phyloP scores from a whole-genome alignment of 1,140 invertebrate genomes.

The Anastrepha ludens region DNA sequence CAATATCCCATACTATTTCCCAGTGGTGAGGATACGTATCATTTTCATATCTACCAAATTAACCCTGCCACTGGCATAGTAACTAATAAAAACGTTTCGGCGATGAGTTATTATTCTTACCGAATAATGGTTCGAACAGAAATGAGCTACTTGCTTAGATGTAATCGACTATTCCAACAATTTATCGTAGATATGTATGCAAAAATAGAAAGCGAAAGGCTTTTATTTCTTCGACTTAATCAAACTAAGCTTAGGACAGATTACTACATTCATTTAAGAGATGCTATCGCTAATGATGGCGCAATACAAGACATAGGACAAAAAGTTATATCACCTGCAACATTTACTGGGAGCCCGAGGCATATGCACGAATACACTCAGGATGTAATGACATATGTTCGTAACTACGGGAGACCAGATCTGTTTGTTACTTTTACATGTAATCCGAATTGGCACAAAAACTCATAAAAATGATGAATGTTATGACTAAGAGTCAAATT shows the following conservation, averaged over 20 bases:
- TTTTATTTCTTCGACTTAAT: constrained; percentile 21
- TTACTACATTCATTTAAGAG: constrained; percentile 54
- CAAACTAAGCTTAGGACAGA: too few species aligned
- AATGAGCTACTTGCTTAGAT: constrained; percentile 69
- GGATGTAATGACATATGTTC: constrained; percentile 64
- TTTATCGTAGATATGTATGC: constrained; percentile 57
- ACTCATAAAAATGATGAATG: constrained; percentile 74
- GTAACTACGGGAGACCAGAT: constrained; percentile 72
- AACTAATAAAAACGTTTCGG: constrained; percentile 69
- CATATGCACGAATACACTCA: too few species aligned
- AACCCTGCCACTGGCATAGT: constrained; percentile 52
- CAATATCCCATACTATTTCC: too few species aligned
- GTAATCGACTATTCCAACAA: constrained; percentile 63
- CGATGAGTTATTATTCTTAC: constrained; percentile 73
- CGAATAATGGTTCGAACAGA: constrained; percentile 71
- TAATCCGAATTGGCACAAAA: constrained; percentile 76
- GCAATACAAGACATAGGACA: constrained; percentile 67
- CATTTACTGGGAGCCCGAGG: too few species aligned
- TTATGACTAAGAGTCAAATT: constrained; percentile 73
- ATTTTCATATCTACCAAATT: constrained; percentile 59
- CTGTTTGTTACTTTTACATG: constrained; percentile 77
- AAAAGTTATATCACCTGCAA: constrained; percentile 73
- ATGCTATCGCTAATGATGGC: constrained; percentile 59
- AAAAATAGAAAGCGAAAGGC: constrained; percentile 10
- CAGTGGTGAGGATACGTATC: constrained; percentile 73